Conservation (phyloP, 2,888 invertebrate genomes). For the Lagria hirta region DNA sequence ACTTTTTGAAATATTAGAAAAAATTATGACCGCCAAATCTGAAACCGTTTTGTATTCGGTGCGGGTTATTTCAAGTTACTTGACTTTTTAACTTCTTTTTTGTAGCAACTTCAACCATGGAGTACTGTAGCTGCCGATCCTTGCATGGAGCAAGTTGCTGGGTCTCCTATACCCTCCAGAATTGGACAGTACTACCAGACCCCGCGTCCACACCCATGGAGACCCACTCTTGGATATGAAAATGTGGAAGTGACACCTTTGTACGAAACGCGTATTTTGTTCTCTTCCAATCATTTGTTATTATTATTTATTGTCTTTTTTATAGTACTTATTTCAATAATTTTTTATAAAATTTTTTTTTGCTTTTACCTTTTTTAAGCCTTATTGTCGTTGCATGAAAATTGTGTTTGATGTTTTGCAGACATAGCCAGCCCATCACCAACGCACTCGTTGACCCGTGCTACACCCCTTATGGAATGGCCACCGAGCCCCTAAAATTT, state of each 20-base stretch:
- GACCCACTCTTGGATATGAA: conserved; percentile 77
- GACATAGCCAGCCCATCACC: conserved; percentile 71
- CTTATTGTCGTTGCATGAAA: too few relatives aligned
- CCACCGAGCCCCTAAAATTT: conserved; percentile 74
- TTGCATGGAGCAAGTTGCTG: conserved; percentile 66
- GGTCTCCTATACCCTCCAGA: conserved; percentile 64
- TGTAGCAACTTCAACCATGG: conserved; percentile 76
- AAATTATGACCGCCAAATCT: conserved; percentile 35
- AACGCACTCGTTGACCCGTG: conserved; percentile 74
- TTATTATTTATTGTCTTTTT: not conserved
- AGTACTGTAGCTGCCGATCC: conserved; percentile 58
- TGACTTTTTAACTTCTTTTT: conserved; percentile 23
- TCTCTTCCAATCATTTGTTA: conserved; percentile 5
- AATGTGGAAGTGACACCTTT: conserved; percentile 73
- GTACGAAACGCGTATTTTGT: conserved; percentile 56
- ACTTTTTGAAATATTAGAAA: too few relatives aligned
- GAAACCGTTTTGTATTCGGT: conserved; percentile 51
- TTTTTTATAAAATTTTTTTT: too few relatives aligned
- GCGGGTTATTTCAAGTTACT: conserved; percentile 29
- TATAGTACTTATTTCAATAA: too few relatives aligned
- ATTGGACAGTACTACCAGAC: conserved; percentile 72
- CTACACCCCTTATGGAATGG: conserved; percentile 68
- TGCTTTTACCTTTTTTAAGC: too few relatives aligned
- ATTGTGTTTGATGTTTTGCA: conserved; percentile 37
- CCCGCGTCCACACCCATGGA: conserved; percentile 76